These are phyloP conservation scores for Sinosuthora webbiana DNA, from an alignment of 2,113 vertebrate genomes.

Conservation along the genomic window DNA sequence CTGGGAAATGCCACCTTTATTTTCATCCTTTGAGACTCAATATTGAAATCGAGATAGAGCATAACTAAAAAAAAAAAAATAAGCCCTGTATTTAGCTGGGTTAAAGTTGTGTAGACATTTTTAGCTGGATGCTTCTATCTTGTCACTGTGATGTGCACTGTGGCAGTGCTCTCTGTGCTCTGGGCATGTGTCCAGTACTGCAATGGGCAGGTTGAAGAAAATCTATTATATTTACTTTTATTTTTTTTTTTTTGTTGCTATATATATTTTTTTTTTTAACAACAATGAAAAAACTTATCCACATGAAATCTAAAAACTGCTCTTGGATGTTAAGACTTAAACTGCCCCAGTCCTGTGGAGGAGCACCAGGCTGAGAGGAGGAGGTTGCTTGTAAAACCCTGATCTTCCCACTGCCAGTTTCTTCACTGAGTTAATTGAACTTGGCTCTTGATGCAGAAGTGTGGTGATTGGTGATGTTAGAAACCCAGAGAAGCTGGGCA, in stretches of 20 bases:
- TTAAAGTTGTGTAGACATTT: background rate
- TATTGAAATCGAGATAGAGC: background rate
- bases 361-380: background rate
- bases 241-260: background rate
- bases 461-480: background rate
- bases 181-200: background rate
- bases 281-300: background rate
- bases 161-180: background rate
- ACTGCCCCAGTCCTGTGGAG: background rate
- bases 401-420: background rate
- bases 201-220: background rate
- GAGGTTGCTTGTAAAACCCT: background rate
- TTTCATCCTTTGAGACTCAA: background rate
- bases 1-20: constrained; percentile 20
- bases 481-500: background rate
- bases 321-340: background rate
- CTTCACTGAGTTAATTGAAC: background rate
- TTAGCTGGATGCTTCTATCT: background rate
- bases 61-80: background rate
- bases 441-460: background rate
- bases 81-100: background rate
- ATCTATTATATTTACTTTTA: background rate
- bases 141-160: too few relatives aligned
- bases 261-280: background rate
- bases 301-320: background rate